Evolutionary conservation across 2,888 invertebrate genomes (phyloP), one percentile per base, ranked within the genome.

Genomic region (Nysson spinosus): DNA sequence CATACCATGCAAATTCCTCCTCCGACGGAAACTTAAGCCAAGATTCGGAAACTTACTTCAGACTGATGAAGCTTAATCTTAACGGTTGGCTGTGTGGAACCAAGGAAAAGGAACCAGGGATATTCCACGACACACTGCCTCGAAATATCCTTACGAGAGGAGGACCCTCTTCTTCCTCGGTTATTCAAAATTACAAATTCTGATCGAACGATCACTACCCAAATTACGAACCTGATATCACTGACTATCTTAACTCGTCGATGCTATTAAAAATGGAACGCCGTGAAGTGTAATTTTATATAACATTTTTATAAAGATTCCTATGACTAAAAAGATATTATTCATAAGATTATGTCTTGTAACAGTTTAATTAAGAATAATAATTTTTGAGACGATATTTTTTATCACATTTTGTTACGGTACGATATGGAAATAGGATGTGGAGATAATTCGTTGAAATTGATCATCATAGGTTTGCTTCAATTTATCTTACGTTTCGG

Each of bases 11-110:
- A 75, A 75, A 73, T 73, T 73, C 63, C 74, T 50, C 26, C 46
- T 44, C n/a, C 63, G 64, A 28, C 46, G 63, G 68, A 51, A 73
- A 73, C 75, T 75, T 61, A 57, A 56, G n/a, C 68, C 57, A 54
- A 60, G 70, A 70, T 72, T 63, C 75, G 75, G 55, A 75, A 70
- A 75, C 67, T 75, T 75, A 75, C 63, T 75, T 58, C 63, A 63
- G 58, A 9, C 46, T 71, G 56, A 74, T 70, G 71, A 69, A 70
- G 60, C 67, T 67, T 72, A 70, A 74, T 72, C 75, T 64, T 50
- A 55, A 26, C 51, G 50, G 55, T n/a, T n/a, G 28, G 24, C 50
- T 46, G 43, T 50, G 51, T 44, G 52, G 58, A 42, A 58, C 56
- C 62, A 57, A 52, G 19, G 4, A 50, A 62, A 49, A 49, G 37